These are phyloP conservation scores for Lochmaea capreae DNA, from an alignment of 2,888 invertebrate species.

Conservation along the genomic window DNA sequence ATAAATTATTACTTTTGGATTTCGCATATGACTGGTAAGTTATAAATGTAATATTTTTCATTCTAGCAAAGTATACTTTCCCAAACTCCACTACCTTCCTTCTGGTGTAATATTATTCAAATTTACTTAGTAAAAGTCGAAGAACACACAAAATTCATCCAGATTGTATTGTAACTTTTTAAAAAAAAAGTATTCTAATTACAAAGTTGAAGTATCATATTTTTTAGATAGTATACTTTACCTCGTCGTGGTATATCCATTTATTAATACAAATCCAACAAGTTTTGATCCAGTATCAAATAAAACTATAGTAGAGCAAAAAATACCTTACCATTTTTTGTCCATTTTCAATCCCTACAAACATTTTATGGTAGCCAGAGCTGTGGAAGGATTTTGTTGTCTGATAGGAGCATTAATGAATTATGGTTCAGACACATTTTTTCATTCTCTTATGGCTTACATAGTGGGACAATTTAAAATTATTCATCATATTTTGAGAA, in stretches of 20 bases:
- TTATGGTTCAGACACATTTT: conserved; percentile 14
- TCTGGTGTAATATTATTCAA: no score
- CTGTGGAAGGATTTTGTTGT: conserved; percentile 9
- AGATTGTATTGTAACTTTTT: no score
- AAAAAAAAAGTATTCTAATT: no score
- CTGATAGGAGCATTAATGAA: neutral
- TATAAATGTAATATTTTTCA: neutral
- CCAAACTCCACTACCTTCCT: no score
- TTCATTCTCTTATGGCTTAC: conserved; percentile 17
- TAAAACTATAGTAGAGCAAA: neutral
- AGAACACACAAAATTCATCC: no score
- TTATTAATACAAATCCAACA: neutral
- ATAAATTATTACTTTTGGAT: conserved; percentile 19
- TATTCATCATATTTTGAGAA: conserved; percentile 17
- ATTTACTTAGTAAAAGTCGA: no score
- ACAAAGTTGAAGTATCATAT: no score
- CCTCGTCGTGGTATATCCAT: conserved; percentile 14
- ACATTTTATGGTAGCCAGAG: conserved; percentile 3
- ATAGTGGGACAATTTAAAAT: conserved; percentile 14
- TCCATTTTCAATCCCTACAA: conserved; percentile 19
- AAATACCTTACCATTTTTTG: conserved; percentile 2
- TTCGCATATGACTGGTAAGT: conserved; percentile 7
- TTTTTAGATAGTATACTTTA: conserved; percentile 18
- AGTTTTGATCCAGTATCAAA: conserved; percentile 13
- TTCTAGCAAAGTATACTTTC: no score